Evolutionary conservation across 2,888 invertebrate genomes (phyloP).

Genomic region (Conchocele bisecta): DNA sequence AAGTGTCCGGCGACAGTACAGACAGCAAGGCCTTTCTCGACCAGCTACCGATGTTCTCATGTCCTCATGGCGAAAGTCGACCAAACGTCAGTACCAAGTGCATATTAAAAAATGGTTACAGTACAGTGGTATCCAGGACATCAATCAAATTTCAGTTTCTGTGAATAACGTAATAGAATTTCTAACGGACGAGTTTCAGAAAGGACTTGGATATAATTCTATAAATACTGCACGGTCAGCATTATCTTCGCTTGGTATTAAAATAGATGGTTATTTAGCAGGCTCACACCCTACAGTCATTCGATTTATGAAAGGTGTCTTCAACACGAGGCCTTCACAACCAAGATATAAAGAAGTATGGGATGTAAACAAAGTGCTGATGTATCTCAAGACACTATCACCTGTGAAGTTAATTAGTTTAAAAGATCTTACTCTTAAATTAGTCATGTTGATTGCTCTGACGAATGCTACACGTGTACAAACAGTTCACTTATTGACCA

Average conservation of each 20-base stretch:
- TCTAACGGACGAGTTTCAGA: no score
- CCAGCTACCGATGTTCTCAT: slow-evolving; percentile 34
- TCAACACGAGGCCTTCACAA: slow-evolving; percentile 31
- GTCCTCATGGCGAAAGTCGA: slow-evolving; percentile 45
- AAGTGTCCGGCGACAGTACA: slow-evolving; percentile 30
- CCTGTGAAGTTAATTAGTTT: slow-evolving; percentile 10
- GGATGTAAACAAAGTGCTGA: slow-evolving; percentile 24
- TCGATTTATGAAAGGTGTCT: slow-evolving; percentile 51
- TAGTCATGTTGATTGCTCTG: slow-evolving; percentile 28
- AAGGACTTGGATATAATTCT: slow-evolving; percentile 46
- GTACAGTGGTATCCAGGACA: slow-evolving; percentile 39
- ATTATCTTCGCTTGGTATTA: slow-evolving; percentile 37
- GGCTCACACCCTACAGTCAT: slow-evolving; percentile 40
- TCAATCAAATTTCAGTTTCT: slow-evolving; percentile 36
- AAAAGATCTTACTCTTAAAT: slow-evolving; percentile 14
- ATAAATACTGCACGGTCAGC: slow-evolving; percentile 42
- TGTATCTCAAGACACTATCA: slow-evolving; percentile 9
- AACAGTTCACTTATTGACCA: no score
- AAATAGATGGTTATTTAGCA: slow-evolving; percentile 11
- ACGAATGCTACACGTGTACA: no score
- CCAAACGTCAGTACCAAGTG: slow-evolving; percentile 42
- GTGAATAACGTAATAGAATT: slow-evolving; percentile 11
- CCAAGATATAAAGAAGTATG: slow-evolving; percentile 22
- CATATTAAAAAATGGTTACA: slow-evolving; percentile 51
- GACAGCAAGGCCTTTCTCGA: slow-evolving; percentile 29